phyloP scores from a whole-genome alignment of 2,888 invertebrate genomes.

The Xanthia icteritia region DNA sequence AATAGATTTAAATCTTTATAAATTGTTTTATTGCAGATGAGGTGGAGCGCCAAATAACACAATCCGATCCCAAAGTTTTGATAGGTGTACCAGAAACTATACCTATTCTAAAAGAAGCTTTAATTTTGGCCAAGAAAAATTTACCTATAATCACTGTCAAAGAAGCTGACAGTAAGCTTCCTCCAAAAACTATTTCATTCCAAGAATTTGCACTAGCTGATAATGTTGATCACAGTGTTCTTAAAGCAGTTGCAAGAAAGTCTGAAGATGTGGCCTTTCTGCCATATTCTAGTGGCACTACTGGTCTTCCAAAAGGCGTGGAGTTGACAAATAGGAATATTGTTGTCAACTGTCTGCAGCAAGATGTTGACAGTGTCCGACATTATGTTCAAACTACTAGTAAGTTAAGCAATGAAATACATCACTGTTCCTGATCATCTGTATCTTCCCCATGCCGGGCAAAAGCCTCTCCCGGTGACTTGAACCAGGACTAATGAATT shows the following conservation, averaged over 20 bases:
- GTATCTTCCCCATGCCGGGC: too few species aligned
- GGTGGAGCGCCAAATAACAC: slow-evolving; percentile 91
- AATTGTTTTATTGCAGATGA: slow-evolving; percentile 90
- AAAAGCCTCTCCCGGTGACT: too few species aligned
- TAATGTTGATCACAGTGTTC: slow-evolving; percentile 85
- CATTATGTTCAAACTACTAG: slow-evolving; percentile 79
- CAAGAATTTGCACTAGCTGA: slow-evolving; percentile 88
- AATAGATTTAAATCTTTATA: not conserved
- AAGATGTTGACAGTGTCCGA: slow-evolving; percentile 72
- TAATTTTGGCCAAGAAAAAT: slow-evolving; percentile 81
- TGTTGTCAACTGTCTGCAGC: slow-evolving; percentile 83
- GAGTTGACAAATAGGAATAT: slow-evolving; percentile 91
- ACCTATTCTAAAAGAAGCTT: slow-evolving; percentile 83
- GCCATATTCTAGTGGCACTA: slow-evolving; percentile 96
- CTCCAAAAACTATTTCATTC: slow-evolving; percentile 90
- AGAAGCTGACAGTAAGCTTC: slow-evolving; percentile 72
- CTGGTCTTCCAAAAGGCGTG: slow-evolving; percentile 94
- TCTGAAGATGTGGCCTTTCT: slow-evolving; percentile 91
- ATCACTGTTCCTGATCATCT: too few species aligned
- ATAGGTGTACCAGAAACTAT: slow-evolving; percentile 90
- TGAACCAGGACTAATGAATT: too few species aligned
- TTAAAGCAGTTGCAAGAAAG: slow-evolving; percentile 80
- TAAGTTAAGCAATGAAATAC: slow-evolving; percentile 64
- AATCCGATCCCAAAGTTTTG: slow-evolving; percentile 91
- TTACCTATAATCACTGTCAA: slow-evolving; percentile 87